Evolutionary conservation across 2,888 invertebrate genomes (phyloP).

Genomic region (Cephus sareptanus): DNA sequence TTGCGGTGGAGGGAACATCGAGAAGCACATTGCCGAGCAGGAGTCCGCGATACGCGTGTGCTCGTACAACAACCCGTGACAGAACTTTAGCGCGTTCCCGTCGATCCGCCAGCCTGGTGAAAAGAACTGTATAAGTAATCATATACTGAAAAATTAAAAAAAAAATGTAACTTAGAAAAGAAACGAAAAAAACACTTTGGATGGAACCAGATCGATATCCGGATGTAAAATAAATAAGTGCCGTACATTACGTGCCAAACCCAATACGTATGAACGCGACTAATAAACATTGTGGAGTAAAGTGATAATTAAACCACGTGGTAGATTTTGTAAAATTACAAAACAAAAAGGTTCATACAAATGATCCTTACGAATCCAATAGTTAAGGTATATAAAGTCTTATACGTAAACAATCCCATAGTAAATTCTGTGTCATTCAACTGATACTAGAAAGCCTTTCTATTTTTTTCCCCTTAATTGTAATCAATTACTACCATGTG

Average conservation of each 20-base stretch:
- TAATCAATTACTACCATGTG: neutral
- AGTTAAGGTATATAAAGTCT: neutral
- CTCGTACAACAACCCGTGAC: slow-evolving; percentile 10
- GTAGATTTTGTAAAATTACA: neutral
- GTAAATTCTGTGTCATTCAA: neutral
- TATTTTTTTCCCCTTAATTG: neutral
- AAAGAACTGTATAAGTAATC: neutral
- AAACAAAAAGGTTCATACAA: neutral
- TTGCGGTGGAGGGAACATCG: slow-evolving; percentile 45
- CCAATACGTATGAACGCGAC: neutral
- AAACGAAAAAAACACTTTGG: neutral
- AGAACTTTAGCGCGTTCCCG: neutral
- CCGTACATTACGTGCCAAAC: neutral
- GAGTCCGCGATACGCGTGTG: slow-evolving; percentile 60
- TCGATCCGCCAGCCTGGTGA: neutral
- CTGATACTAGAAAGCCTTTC: neutral
- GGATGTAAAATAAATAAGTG: neutral
- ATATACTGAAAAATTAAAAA: neutral
- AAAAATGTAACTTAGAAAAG: neutral
- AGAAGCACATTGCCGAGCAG: slow-evolving; percentile 54
- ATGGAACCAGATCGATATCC: neutral
- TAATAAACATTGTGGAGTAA: neutral
- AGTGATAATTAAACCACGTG: neutral
- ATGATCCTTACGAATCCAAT: neutral
- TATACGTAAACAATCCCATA: neutral